Evolutionary conservation across 2,888 invertebrate genomes (phyloP), one percentile per base, ranked within the genome.

Genomic region (Heliconius hortense): DNA sequence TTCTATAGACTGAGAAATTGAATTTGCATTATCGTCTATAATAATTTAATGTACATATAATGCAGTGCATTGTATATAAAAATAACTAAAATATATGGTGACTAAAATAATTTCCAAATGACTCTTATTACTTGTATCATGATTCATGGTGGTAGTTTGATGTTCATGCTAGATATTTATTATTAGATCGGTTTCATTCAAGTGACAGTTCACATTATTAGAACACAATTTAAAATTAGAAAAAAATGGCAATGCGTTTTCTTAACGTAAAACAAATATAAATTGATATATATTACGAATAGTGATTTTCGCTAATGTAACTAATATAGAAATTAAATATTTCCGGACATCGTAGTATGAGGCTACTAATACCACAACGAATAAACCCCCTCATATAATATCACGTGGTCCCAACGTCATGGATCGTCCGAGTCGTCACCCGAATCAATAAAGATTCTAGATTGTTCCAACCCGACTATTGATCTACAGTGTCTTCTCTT

Each of bases 401-500:
- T 76, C 77, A 77, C 76, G 88, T 89, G 90, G 89, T 88, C 88
- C 89, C 67, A 68, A 72, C 77, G 74, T 78, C 78, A 77, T 60
- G 84, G 84, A 76, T 77, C 64, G 64, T 39, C 35, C 24, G 77
- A 85, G 85, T 85, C 88, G 88, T 89, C 89, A 87, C 87, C 87
- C 88, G 89, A 80, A 92, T 92, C 92, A 91, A 92, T 91, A 92
- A 86, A 87, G 88, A 88, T 85, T 88, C 90, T 90, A 91, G 91
- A 90, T 90, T 90, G 90, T 85, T 89, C 85, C 85, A 87, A 87
- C 86, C 85, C 84, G 85, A 85, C 79, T 82, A 78, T 77, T 78
- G 79, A 80, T 79, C 76, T 76, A 78, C 59, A 64, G 74, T 72
- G 77, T 64, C 72, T 76, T 70, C 53, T 70, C 71, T 72, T 60